phyloP scores from a whole-genome alignment of 2,113 vertebrate genomes.

The Romanogobio albipinnatus region DNA sequence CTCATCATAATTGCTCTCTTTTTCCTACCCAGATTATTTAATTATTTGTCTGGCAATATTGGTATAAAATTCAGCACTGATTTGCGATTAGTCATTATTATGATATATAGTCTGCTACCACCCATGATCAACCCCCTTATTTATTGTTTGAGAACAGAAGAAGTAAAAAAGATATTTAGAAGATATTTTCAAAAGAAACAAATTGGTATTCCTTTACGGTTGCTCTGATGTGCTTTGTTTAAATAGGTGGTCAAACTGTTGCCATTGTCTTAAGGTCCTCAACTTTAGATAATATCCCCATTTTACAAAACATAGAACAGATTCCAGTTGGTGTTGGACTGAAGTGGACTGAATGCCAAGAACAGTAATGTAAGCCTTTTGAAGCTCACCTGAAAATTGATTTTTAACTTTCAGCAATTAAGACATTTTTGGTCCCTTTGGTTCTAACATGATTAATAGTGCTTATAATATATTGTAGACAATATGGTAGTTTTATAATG shows the following conservation, averaged over 20 bases:
- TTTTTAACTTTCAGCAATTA: neutral
- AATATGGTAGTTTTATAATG: neutral
- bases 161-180: conserved; percentile 65
- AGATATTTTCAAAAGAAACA: conserved; percentile 50
- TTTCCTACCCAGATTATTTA: conserved; percentile 69
- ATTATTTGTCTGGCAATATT: conserved; percentile 62
- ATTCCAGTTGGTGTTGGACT: neutral
- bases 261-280: neutral
- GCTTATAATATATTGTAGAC: neutral
- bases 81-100: conserved; percentile 62
- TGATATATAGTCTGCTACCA: conserved; percentile 68
- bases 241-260: neutral
- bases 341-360: neutral
- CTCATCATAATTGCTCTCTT: conserved; percentile 68
- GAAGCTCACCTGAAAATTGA: neutral
- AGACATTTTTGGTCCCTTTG: neutral
- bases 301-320: neutral
- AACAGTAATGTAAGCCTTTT: neutral
- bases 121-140: conserved; percentile 72
- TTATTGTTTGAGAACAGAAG: conserved; percentile 69
- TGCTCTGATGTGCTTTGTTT: conserved; percentile 21
- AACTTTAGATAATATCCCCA: neutral
- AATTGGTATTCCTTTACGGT: conserved; percentile 24
- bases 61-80: conserved; percentile 61
- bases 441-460: neutral